These are phyloP conservation scores for Carcina quercana DNA, from an alignment of 2,888 invertebrate species.

Conservation along the genomic window DNA sequence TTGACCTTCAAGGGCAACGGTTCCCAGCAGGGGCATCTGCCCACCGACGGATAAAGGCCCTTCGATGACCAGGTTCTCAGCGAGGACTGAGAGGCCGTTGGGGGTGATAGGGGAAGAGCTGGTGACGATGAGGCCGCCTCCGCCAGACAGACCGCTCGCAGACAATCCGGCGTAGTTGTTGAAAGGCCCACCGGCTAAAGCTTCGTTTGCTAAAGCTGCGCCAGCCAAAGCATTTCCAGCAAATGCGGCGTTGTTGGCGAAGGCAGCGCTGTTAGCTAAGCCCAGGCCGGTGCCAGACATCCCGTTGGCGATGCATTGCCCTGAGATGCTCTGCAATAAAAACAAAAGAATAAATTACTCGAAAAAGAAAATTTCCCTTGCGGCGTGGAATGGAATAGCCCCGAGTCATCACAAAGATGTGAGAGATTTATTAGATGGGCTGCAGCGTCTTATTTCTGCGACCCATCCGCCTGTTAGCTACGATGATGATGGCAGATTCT, in stretches of 20 bases:
- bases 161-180: not conserved
- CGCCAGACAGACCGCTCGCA: slow-evolving; percentile 8
- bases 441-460: too few species aligned
- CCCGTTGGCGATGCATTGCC: not conserved
- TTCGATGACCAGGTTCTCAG: slow-evolving; percentile 20
- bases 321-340: not conserved
- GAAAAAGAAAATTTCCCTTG: too few species aligned
- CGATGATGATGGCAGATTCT: too few species aligned
- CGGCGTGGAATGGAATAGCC: too few species aligned
- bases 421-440: too few species aligned
- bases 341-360: not conserved
- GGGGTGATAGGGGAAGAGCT: slow-evolving; percentile 23
- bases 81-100: slow-evolving; percentile 13
- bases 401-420: too few species aligned
- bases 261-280: not conserved
- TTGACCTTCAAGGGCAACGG: slow-evolving; percentile 19
- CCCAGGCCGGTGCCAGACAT: not conserved
- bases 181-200: not conserved
- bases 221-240: not conserved
- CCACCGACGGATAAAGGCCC: slow-evolving; percentile 23
- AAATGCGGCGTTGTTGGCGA: not conserved
- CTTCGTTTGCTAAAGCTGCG: not conserved
- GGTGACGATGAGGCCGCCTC: slow-evolving; percentile 24
- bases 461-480: too few species aligned
- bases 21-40: slow-evolving; percentile 24